phyloP scores from a whole-genome alignment of 2,113 vertebrate genomes.

The Heloderma charlesbogerti region DNA sequence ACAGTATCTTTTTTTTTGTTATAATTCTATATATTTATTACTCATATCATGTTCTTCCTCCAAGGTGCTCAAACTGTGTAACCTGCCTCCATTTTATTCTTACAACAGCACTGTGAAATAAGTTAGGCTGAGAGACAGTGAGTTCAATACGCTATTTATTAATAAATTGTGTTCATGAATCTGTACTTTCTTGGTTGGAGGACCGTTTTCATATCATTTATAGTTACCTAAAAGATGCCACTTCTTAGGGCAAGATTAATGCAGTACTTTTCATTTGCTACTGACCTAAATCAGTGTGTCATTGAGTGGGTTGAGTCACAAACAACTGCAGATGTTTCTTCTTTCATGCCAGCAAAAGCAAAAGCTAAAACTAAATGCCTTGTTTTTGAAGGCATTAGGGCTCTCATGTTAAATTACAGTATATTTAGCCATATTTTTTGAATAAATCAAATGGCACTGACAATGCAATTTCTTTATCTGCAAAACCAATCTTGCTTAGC shows the following conservation, averaged over 20 bases:
- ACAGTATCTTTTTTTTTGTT: neutral
- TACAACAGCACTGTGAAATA: neutral
- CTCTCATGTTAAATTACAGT: constrained; percentile 65
- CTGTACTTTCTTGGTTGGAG: neutral
- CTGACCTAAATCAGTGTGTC: constrained; percentile 49
- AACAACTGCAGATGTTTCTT: constrained; percentile 68
- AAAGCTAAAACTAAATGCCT: constrained; percentile 71
- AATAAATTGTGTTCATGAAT: constrained; percentile 16
- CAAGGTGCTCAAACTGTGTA: neutral
- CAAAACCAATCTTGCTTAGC: constrained; percentile 60
- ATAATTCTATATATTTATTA: neutral
- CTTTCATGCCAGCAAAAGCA: constrained; percentile 65
- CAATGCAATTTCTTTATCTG: constrained; percentile 66
- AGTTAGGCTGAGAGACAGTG: neutral
- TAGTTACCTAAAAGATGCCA: constrained; percentile 45
- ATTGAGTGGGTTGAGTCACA: constrained; percentile 35
- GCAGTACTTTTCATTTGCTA: constrained; percentile 40
- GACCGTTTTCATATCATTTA: neutral
- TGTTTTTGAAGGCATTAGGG: constrained; percentile 67
- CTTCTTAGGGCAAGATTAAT: constrained; percentile 51
- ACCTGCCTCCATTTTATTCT: neutral
- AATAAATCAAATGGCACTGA: constrained; percentile 70
- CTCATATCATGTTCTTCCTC: neutral
- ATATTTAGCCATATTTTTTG: constrained; percentile 58
- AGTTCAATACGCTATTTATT: neutral